Evolutionary conservation across 2,888 invertebrate species (phyloP).

Genomic region (Cerceris ruficornis): DNA sequence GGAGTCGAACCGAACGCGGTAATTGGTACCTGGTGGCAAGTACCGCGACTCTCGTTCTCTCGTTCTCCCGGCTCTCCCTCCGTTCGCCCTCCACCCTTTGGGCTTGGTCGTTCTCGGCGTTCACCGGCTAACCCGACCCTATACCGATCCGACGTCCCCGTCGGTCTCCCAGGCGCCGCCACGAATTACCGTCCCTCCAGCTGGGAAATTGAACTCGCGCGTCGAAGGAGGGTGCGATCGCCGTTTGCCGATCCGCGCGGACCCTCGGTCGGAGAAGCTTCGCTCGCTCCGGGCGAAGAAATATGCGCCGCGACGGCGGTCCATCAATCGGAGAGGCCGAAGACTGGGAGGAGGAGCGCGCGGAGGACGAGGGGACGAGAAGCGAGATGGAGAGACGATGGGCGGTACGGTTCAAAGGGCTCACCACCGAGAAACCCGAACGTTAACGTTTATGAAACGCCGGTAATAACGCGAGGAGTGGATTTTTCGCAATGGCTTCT

Average conservation of each 20-base stretch:
- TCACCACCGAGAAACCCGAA: constrained; percentile 8
- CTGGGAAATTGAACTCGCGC: too few relatives aligned
- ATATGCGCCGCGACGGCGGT: too few relatives aligned
- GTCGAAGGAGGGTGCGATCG: too few relatives aligned
- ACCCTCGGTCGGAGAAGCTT: too few relatives aligned
- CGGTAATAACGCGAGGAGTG: constrained; percentile 61
- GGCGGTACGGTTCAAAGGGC: constrained; percentile 5
- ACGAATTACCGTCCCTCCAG: too few relatives aligned
- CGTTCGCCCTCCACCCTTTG: background rate
- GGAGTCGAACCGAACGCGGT: constrained; percentile 61
- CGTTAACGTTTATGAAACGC: constrained; percentile 57
- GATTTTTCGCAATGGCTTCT: constrained; percentile 32
- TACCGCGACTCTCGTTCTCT: constrained; percentile 10
- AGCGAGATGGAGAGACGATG: background rate
- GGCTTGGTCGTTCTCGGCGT: background rate
- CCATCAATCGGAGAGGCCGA: too few relatives aligned
- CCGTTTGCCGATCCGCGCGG: too few relatives aligned
- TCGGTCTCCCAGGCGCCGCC: too few relatives aligned
- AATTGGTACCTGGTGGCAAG: constrained; percentile 66
- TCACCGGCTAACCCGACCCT: background rate
- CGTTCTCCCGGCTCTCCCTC: background rate
- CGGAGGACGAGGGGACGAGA: too few relatives aligned
- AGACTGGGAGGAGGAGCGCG: too few relatives aligned
- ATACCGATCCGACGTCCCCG: background rate
- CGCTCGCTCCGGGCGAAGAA: too few relatives aligned